Conservation (phyloP, 2,888 invertebrate species). For the Hypolimnas misippus region DNA sequence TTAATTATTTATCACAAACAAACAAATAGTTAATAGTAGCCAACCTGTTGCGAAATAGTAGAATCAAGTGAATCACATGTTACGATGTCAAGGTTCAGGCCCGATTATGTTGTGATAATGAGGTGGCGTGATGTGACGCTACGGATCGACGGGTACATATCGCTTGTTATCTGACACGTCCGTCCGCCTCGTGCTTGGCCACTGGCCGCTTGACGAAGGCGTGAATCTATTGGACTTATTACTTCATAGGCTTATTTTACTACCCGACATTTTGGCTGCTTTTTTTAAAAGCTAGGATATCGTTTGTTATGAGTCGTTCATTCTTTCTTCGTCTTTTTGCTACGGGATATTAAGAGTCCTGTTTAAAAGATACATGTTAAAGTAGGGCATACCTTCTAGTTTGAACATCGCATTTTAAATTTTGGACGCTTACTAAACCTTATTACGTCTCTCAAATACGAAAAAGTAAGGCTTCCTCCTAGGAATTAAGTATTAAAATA, state of each 20-base stretch:
- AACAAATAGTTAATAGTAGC: background rate
- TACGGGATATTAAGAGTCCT: too few species aligned
- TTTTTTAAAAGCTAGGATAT: background rate
- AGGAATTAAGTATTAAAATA: too few species aligned
- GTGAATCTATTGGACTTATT: background rate
- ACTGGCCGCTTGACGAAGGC: background rate
- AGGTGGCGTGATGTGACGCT: constrained; percentile 77
- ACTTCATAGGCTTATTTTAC: background rate
- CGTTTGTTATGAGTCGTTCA: too few species aligned
- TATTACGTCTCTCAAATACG: too few species aligned
- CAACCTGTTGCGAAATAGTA: background rate
- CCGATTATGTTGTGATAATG: constrained; percentile 59
- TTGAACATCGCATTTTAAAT: too few species aligned
- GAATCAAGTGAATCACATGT: constrained; percentile 18
- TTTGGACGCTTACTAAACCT: too few species aligned
- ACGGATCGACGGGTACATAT: constrained; percentile 8
- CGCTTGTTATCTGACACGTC: constrained; percentile 22
- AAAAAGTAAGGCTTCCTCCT: too few species aligned
- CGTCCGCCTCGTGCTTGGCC: constrained; percentile 31
- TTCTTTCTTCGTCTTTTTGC: too few species aligned
- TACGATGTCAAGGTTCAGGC: constrained; percentile 67
- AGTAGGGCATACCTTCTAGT: too few species aligned
- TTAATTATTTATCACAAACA: background rate
- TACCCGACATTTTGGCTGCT: background rate
- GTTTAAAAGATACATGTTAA: too few species aligned